phyloP scores from a whole-genome alignment of 2,113 vertebrate species.

The Meles meles region DNA sequence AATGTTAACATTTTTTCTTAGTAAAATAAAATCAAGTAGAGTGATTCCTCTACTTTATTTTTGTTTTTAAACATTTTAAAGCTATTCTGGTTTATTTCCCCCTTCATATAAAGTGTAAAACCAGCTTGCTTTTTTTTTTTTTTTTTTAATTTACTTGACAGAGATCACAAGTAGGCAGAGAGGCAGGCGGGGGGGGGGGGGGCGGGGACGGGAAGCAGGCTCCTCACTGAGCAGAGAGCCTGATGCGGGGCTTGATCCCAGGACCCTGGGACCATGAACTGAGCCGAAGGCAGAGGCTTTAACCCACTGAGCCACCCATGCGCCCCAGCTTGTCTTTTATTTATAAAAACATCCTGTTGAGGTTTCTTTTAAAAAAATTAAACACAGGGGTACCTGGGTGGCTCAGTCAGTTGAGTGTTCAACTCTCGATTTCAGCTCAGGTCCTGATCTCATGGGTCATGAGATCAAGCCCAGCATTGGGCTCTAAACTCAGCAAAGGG shows the following conservation, averaged over 20 bases:
- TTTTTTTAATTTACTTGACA: no score
- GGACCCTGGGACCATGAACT: no score
- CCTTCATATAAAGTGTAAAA: background rate
- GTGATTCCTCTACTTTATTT: background rate
- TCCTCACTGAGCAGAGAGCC: no score
- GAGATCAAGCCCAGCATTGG: background rate
- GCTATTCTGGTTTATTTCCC: background rate
- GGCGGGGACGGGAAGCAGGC: no score
- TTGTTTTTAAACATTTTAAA: background rate
- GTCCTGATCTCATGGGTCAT: background rate
- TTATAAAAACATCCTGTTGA: background rate
- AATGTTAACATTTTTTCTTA: no score
- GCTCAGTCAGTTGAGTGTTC: background rate
- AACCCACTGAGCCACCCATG: no score
- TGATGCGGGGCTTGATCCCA: no score
- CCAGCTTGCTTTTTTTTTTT: background rate
- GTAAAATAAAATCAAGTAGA: no score
- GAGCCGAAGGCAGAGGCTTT: no score
- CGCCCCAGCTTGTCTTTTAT: background rate
- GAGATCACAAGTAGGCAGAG: no score
- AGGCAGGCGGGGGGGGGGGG: no score
- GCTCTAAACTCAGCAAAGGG: background rate
- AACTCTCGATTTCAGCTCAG: no score
- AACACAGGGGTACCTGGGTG: background rate
- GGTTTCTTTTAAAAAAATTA: background rate